Conservation (phyloP, 2,113 vertebrate genomes). For the Sylvilagus bachmani region DNA sequence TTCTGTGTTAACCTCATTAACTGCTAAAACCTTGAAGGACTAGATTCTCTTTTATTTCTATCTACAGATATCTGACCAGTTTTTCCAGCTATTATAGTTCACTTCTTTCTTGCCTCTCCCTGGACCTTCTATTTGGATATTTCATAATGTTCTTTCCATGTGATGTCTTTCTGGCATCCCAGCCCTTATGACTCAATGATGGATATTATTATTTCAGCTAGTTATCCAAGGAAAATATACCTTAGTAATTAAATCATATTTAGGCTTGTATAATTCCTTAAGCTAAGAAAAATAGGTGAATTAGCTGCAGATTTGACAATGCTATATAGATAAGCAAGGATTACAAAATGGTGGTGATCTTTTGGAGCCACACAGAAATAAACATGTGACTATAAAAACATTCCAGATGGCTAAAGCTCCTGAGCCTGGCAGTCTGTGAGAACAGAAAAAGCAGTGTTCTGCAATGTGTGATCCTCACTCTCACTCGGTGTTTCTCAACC, state of each 20-base stretch:
- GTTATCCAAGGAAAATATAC: background rate
- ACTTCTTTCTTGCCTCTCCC: background rate
- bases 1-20: background rate
- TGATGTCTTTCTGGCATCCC: background rate
- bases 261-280: background rate
- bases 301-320: background rate
- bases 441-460: background rate
- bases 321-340: background rate
- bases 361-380: background rate
- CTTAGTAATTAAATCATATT: background rate
- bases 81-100: background rate
- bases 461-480: background rate
- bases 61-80: background rate
- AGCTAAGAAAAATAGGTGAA: background rate
- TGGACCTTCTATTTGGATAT: accelerated
- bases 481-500: background rate
- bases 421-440: background rate
- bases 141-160: background rate
- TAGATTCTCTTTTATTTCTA: background rate
- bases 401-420: background rate
- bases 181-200: background rate
- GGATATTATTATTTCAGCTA: background rate
- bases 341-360: background rate
- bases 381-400: background rate
- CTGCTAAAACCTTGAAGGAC: background rate